phyloP scores from a whole-genome alignment of 2,113 vertebrate species.

The Megaceryle maxima region DNA sequence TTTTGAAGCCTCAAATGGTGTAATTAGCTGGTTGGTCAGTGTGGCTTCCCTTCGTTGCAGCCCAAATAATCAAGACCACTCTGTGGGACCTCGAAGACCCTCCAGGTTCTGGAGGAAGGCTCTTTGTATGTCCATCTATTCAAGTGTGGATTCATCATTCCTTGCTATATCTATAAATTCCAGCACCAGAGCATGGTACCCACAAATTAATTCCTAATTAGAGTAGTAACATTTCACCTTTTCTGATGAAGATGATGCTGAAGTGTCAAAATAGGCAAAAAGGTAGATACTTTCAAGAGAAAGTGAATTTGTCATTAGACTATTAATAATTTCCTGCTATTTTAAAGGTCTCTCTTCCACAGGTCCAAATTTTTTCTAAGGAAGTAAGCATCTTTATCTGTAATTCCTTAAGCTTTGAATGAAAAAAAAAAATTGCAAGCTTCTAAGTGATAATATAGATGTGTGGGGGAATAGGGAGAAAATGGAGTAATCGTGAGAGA shows the following conservation, averaged over 20 bases:
- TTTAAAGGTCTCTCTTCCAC: neutral
- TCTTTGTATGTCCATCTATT: neutral
- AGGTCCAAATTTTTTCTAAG: neutral
- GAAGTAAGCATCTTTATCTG: neutral
- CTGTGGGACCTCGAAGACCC: neutral
- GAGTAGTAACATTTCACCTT: neutral
- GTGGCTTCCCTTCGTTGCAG: neutral
- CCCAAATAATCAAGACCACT: neutral
- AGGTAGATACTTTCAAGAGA: neutral
- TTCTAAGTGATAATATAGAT: neutral
- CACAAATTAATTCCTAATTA: neutral
- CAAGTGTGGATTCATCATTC: neutral
- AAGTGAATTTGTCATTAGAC: neutral
- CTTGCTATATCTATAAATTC: neutral
- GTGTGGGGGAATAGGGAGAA: neutral
- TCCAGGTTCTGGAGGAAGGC: neutral
- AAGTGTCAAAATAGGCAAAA: neutral
- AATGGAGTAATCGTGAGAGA: neutral
- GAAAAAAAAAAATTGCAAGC: neutral
- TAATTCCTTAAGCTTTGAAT: neutral
- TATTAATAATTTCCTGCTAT: neutral
- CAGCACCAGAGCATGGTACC: neutral
- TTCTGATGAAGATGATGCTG: neutral
- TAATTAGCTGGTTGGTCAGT: neutral
- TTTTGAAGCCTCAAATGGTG: slow-evolving; percentile 5